Evolutionary conservation across 2,113 vertebrate species (phyloP).

Genomic region (chimpanzee (Pan troglodytes)): NHGRI_mPanTro3-v2.1_pri NC_072416.2:61952501-61953000

Average conservation of each 20-base stretch:
- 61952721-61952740: not conserved
- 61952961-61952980: not conserved
- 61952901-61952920: not conserved
- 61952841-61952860: not conserved
- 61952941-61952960: not conserved
- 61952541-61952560: not conserved
- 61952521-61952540: not conserved
- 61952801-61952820: not conserved
- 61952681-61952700: not conserved
- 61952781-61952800: fast-evolving
- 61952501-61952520: not conserved
- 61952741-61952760: not conserved
- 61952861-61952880: not conserved
- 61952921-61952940: not conserved
- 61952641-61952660: not conserved
- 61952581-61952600: not conserved
- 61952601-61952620: not conserved
- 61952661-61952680: not conserved
- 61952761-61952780: not conserved
- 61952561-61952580: not conserved
- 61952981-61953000: not conserved
- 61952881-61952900: not conserved
- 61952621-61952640: not conserved
- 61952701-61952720: not conserved
- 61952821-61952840: not conserved